phyloP scores from a whole-genome alignment of 1,140 invertebrate species.

The Ditylenchus dipsaci region DNA sequence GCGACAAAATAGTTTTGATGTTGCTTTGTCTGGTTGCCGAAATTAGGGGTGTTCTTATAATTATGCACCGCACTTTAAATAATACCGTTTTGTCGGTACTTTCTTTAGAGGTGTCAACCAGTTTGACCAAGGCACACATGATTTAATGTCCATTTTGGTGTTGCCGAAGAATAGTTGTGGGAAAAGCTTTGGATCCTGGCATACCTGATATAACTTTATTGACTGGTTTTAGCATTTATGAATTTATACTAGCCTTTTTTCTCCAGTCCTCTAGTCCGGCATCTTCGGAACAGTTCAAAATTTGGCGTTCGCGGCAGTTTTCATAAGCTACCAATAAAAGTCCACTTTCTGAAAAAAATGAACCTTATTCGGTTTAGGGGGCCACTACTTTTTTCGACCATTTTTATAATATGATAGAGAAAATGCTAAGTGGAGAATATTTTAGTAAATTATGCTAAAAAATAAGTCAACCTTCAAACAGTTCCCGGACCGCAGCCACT shows the following conservation, averaged over 20 bases:
- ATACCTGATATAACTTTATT: slow-evolving; percentile 12
- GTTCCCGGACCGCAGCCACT: slow-evolving; percentile 25
- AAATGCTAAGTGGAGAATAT: neutral
- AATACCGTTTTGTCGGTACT: slow-evolving; percentile 9
- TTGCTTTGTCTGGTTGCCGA: too few relatives aligned
- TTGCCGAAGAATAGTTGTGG: slow-evolving; percentile 16
- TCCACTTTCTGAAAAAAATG: slow-evolving; percentile 26
- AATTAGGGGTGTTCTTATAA: too few relatives aligned
- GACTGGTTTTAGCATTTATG: neutral
- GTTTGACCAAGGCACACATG: slow-evolving; percentile 39
- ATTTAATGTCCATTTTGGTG: slow-evolving; percentile 28
- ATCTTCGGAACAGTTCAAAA: slow-evolving; percentile 22
- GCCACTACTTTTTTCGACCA: too few relatives aligned
- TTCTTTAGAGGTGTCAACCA: slow-evolving; percentile 29
- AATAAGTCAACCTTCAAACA: slow-evolving; percentile 15
- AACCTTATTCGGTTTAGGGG: too few relatives aligned
- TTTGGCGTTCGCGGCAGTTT: slow-evolving; percentile 11
- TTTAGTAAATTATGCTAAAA: neutral
- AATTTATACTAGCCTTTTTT: slow-evolving; percentile 20
- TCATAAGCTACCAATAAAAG: slow-evolving; percentile 26
- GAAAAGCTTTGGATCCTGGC: slow-evolving; percentile 18
- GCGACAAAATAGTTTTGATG: too few relatives aligned
- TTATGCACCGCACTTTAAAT: too few relatives aligned
- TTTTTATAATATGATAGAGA: too few relatives aligned
- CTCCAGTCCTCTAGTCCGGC: slow-evolving; percentile 28